Percentiles rank a stretch among this genome's conserved stretches.
phyloP scores from a whole-genome alignment of 23 tunicate species.

The Trididemnum clinides region DNA sequence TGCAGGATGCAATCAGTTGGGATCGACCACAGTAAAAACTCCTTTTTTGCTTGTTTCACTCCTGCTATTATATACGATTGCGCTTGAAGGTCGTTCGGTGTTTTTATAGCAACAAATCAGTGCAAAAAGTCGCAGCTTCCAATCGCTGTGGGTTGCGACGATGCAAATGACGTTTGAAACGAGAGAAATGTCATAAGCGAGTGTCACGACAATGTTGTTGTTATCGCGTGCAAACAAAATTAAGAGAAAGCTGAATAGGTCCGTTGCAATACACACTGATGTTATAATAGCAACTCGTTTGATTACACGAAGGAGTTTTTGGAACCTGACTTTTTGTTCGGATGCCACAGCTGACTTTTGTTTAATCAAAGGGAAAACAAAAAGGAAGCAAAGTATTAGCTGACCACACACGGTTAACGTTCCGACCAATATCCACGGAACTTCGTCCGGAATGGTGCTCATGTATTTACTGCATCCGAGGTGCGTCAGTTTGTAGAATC shows the following conservation, averaged over 20 bases:
- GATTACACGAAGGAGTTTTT: not conserved
- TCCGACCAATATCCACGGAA: not conserved
- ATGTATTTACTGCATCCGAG: not conserved
- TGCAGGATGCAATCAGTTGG: too few relatives aligned
- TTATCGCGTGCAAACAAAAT: not conserved
- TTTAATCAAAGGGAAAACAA: not conserved
- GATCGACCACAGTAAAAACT: too few relatives aligned
- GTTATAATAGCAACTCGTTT: not conserved
- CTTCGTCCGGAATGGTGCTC: not conserved
- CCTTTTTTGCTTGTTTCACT: too few relatives aligned
- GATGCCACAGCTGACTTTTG: not conserved
- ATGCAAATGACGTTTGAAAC: not conserved
- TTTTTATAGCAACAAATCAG: constrained; percentile 4
- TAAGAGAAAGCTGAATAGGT: not conserved
- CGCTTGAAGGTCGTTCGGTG: too few relatives aligned
- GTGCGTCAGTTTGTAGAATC: not conserved
- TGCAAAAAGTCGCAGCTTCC: constrained; percentile 5
- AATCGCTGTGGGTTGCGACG: not conserved
- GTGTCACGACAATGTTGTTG: not conserved
- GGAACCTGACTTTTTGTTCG: not conserved
- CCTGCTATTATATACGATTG: too few relatives aligned
- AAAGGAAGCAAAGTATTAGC: not conserved
- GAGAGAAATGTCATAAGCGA: not conserved
- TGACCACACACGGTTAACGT: not conserved
- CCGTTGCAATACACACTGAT: not conserved